A percentile compares a stretch with the other conserved stretches of the same genome.
Evolutionary conservation across 2,113 vertebrate species (phyloP).

Genomic region (Camelus dromedarius): DNA sequence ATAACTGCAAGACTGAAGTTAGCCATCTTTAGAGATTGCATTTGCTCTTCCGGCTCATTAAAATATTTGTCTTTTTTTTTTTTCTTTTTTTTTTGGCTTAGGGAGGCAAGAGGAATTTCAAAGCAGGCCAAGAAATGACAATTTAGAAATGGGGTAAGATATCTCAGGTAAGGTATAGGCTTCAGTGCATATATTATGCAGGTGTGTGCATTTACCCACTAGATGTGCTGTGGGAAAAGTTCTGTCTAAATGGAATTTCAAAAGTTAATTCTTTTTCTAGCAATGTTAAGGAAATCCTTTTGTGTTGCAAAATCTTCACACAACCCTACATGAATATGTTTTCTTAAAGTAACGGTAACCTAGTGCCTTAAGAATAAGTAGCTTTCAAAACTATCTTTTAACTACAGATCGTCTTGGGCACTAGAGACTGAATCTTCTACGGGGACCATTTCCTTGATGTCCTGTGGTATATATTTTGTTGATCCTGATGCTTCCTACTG

Average conservation of each 20-base stretch:
- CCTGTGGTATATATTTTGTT: not conserved
- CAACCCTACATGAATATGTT: not conserved
- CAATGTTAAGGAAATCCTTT: not conserved
- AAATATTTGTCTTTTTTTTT: not conserved
- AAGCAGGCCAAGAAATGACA: not conserved
- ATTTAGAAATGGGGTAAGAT: constrained; percentile 18
- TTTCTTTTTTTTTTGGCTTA: not conserved
- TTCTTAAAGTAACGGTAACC: constrained; percentile 19
- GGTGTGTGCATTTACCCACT: not conserved
- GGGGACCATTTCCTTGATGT: not conserved
- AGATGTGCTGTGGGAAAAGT: not conserved
- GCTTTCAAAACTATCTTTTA: constrained; percentile 32
- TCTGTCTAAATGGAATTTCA: not conserved
- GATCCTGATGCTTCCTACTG: not conserved
- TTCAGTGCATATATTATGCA: not conserved
- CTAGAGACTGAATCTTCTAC: not conserved
- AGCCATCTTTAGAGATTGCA: constrained; percentile 26
- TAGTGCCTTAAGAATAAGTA: not conserved
- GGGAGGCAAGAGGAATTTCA: constrained; percentile 44
- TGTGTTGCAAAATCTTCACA: not conserved
- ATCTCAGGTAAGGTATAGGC: not conserved
- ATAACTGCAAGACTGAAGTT: constrained; percentile 53
- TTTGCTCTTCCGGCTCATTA: constrained; percentile 48
- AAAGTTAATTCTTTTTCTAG: not conserved
- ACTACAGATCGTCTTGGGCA: not conserved